Conservation (phyloP, 2,113 vertebrate genomes). For the Ahaetulla prasina region DNA sequence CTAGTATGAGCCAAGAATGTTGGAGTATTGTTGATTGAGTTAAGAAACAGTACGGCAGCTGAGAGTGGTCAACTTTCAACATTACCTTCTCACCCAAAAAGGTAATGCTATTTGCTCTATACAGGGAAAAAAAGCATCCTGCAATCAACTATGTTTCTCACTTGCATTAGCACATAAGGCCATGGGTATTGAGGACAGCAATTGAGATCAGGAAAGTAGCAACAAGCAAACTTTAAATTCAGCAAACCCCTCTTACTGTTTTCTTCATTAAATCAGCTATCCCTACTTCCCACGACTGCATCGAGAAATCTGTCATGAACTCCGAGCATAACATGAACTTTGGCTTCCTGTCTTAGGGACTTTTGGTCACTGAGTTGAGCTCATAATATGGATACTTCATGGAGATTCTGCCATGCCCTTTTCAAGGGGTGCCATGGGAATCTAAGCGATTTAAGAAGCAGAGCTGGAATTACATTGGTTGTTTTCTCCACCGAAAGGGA, state of each 20-base stretch:
- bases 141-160: neutral
- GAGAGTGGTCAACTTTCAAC: neutral
- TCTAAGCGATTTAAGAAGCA: slow-evolving; percentile 48
- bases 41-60: neutral
- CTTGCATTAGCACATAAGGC: neutral
- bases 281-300: neutral
- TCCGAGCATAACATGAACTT: neutral
- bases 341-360: neutral
- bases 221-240: neutral
- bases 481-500: slow-evolving; percentile 75
- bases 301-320: neutral
- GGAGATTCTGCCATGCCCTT: neutral
- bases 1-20: neutral
- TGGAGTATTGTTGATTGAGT: neutral
- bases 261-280: neutral
- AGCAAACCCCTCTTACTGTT: neutral
- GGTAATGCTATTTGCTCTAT: neutral
- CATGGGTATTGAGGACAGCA: neutral
- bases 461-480: slow-evolving; percentile 61
- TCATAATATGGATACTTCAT: neutral
- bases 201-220: neutral
- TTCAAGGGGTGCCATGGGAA: slow-evolving; percentile 30
- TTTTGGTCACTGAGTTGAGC: neutral
- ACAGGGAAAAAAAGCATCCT: neutral
- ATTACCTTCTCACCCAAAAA: neutral